phyloP scores from a whole-genome alignment of 2,888 invertebrate species.

The Acleris holmiana region DNA sequence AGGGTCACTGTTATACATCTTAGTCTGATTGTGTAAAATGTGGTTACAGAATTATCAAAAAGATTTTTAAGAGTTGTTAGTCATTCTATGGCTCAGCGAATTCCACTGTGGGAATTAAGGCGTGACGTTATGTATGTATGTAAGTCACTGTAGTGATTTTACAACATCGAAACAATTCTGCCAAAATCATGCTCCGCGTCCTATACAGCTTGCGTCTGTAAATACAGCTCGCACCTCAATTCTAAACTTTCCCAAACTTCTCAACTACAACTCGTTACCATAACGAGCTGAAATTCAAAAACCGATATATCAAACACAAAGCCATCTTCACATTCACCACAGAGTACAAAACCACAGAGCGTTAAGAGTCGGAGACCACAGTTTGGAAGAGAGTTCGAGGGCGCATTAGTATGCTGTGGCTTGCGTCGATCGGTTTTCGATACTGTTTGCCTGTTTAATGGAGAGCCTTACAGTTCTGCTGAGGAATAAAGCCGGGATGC shows the following conservation, averaged over 20 bases:
- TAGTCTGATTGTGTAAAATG: too few species aligned
- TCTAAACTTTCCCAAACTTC: not conserved
- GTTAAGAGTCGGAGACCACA: constrained; percentile 17
- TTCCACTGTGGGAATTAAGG: too few species aligned
- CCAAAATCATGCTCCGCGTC: not conserved
- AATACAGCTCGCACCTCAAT: not conserved
- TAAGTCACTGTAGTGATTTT: too few species aligned
- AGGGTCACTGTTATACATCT: too few species aligned
- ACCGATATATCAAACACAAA: constrained; percentile 9
- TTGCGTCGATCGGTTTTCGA: constrained; percentile 34
- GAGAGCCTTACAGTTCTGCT: constrained; percentile 7
- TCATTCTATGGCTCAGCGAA: too few species aligned
- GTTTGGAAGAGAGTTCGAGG: not conserved
- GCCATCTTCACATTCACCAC: constrained; percentile 21
- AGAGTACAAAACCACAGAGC: constrained; percentile 9
- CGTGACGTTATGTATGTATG: too few species aligned
- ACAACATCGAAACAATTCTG: not conserved
- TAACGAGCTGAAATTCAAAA: constrained; percentile 11
- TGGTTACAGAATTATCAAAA: too few species aligned
- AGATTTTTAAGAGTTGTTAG: too few species aligned
- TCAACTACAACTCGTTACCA: constrained; percentile 2
- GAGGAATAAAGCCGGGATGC: constrained; percentile 1
- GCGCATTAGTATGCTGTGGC: constrained; percentile 32
- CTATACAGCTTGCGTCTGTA: not conserved
- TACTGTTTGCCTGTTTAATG: constrained; percentile 28